Evolutionary conservation across 1,140 invertebrate species (phyloP), one percentile per base, ranked within the genome.

Genomic region (Drosophila malerkotliana): DNA sequence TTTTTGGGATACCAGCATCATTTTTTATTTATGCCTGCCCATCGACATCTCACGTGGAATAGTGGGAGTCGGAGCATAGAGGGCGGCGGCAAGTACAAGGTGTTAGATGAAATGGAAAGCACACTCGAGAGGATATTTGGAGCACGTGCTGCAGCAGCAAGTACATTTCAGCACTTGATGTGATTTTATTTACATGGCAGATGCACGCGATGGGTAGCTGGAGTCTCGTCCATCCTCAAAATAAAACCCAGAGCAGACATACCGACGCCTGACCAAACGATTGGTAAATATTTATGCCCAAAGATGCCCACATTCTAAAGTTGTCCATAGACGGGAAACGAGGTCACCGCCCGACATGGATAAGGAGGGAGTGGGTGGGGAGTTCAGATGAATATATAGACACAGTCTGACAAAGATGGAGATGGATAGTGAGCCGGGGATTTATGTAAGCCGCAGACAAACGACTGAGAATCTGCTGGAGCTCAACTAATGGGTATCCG

Each of bases 41-140:
- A 77, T 55, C 58, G 52, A 56, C 66, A 39, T 52, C 41, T 59
- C 48, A 66, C 72, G 78, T 67, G 66, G 30, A n/a, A 28, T 24
- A 26, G 18, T 14, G 18, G 32, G 45, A 41, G 21, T 39, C 6
- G 32, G 28, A 21, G 12, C 9, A 4, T 1, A 21, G 18, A 24
- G 49, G 26, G 26, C 26, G 24, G 26, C 2, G 49, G 30, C 24
- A 15, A 47, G 54, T 58, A 14, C 8, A 21, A 69, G 51, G 44
- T 78, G 82, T 72, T 82, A 82, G 82, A 53, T 87, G 82, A 87
- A 87, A 87, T 88, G 82, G 82, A 87, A 87, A 87, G 83, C 66
- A 87, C 83, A 87, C 83, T 79, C 79, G 66, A 88, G 71, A 88
- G 82, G 72, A 57, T 82, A 87, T 87, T 79, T 87, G 83, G 83